Conservation (phyloP, 1,140 invertebrate species). For the Pseudomyrmex flavicornis region DNA sequence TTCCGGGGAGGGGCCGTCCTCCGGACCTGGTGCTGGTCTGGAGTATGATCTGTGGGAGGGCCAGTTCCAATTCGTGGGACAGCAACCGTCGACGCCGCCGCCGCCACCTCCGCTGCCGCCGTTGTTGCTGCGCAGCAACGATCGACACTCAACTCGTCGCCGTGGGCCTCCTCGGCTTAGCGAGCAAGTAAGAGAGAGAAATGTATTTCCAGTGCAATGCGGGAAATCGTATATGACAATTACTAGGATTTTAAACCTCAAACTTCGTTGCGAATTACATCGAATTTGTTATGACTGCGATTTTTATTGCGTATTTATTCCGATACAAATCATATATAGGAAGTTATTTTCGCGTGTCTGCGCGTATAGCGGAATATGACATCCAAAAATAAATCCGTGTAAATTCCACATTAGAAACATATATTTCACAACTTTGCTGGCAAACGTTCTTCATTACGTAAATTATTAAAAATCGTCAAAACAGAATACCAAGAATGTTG, state of each 20-base stretch:
- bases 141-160: conserved; percentile 57
- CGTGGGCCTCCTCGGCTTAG: conserved; percentile 63
- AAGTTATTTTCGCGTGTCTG: too few relatives aligned
- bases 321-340: too few relatives aligned
- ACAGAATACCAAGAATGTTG: not conserved
- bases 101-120: not conserved
- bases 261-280: not conserved
- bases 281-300: not conserved
- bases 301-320: conserved; percentile 5
- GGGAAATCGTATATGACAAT: not conserved
- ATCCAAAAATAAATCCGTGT: not conserved
- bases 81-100: conserved; percentile 44
- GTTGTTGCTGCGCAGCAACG: not conserved
- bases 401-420: not conserved
- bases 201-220: not conserved
- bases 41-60: conserved; percentile 95
- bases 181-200: conserved; percentile 77
- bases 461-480: not conserved
- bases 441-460: not conserved
- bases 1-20: conserved; percentile 67
- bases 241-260: not conserved
- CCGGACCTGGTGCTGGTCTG: conserved; percentile 82
- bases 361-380: not conserved
- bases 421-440: not conserved
- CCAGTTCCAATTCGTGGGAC: conserved; percentile 92